Percentiles rank a stretch among this genome's conserved stretches.
These are phyloP conservation scores for Athripsodes cinereus DNA, from an alignment of 2,888 invertebrate species.

Conservation along the genomic window DNA sequence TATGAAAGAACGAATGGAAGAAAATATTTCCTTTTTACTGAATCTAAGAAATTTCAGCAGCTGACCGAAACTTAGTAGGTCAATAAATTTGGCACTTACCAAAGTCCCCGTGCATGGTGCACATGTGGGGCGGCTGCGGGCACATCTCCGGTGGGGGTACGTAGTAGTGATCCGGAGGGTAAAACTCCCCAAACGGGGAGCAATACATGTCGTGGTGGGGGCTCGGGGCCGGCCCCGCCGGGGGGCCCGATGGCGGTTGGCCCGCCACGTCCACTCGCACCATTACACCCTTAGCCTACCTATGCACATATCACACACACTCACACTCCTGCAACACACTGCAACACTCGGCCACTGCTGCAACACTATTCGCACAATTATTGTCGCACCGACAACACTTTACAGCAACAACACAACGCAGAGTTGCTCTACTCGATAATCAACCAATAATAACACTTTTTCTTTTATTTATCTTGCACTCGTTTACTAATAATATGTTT, in stretches of 20 bases:
- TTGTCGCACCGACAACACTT: no score
- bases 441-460: no score
- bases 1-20: no score
- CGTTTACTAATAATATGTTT: no score
- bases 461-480: no score
- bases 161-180: constrained; percentile 53
- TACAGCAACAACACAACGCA: no score
- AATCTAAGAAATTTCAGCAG: no score
- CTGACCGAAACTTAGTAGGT: no score
- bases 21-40: no score
- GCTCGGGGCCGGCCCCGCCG: constrained; percentile 35
- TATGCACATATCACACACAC: not conserved
- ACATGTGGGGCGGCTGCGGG: constrained; percentile 58
- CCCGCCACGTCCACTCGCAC: constrained; percentile 26
- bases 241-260: constrained; percentile 34
- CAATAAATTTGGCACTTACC: no score
- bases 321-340: constrained; percentile 5
- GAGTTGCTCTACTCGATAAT: no score
- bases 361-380: no score
- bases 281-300: constrained; percentile 14
- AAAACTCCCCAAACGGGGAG: constrained; percentile 50
- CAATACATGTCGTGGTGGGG: constrained; percentile 28
- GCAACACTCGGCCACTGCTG: not conserved
- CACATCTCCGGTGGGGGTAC: constrained; percentile 52
- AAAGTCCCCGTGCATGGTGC: constrained; percentile 68